Conservation (phyloP, 2,888 invertebrate genomes). For the Bembecia ichneumoniformis region DNA sequence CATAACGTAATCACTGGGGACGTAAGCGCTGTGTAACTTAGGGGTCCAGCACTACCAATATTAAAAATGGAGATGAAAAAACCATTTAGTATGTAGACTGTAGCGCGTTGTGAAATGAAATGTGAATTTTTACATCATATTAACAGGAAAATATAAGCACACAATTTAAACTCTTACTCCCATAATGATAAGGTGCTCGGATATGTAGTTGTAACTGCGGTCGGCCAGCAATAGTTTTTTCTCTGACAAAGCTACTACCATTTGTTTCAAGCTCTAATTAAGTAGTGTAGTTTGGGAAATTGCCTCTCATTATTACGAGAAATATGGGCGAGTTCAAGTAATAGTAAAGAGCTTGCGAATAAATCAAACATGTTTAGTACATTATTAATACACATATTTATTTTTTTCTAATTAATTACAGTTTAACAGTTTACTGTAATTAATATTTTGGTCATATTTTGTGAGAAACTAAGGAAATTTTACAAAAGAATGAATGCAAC, state of each 20-base stretch:
- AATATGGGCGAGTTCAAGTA: not conserved
- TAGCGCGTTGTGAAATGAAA: conserved; percentile 2
- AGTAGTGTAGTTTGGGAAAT: not conserved
- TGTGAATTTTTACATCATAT: conserved; percentile 2
- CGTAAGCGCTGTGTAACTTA: no score
- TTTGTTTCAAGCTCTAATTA: not conserved
- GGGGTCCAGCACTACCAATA: conserved; percentile 2
- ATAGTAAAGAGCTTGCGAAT: no score
- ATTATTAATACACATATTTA: no score
- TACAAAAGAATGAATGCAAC: no score
- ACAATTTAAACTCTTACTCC: not conserved
- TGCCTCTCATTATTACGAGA: not conserved
- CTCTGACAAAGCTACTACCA: not conserved
- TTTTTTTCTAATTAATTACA: no score
- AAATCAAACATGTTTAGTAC: no score
- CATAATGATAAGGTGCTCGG: not conserved
- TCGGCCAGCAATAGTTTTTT: not conserved
- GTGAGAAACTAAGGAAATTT: no score
- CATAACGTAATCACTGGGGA: no score
- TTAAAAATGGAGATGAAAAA: conserved; percentile 6
- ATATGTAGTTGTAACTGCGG: not conserved
- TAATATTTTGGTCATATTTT: no score
- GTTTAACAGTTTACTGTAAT: no score
- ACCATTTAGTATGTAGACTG: conserved; percentile 5
- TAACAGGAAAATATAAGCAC: not conserved